Base-by-base conservation (phyloP, 1,140 invertebrate species). In the Phocides pigmalion region DNA sequence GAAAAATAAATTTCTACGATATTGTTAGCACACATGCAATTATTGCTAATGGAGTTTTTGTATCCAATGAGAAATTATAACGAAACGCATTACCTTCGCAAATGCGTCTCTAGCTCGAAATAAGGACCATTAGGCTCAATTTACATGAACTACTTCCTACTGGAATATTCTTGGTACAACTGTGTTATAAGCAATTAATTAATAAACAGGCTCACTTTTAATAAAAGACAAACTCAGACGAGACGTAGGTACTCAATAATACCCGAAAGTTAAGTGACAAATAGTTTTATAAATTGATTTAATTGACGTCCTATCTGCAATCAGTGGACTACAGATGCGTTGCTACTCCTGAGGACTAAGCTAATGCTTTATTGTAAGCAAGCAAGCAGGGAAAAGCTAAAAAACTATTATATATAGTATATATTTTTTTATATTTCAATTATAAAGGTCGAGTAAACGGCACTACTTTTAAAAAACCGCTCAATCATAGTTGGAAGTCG, bases 41-140 rank as follows among this genome's bases (percentile, higher is more conserved):
- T 39, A 53, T 63, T 46, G 37, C 53, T 47, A 19, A 56, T 44
- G 37, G 8, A 25, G 28, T 66, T 62, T 54, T 58, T 64, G 42
- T 47, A n/a, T 59, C 44, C 54, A 62, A 35, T 54, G 46, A 66
- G 59, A 50, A 66, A 66, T 58, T 64, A 53, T 64, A 63, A 59
- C 41, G 46, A 35, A 25, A 49, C 17, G 62, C 50, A 28, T 58
- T 25, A 41, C 62, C 37, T 50, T 62, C 28, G 22, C 15, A 28
- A 54, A 25, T 25, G 53, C 54, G 49, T 56, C 20, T 22, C 42
- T n/a, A 41, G 37, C 53, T 56, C 39, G 6, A 14, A 16, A 17
- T 14, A 56, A 56, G 37, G 39, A 56, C 53, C 15, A 25, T 56
- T 25, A 54, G 53, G 53, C 37, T 37, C 35, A 22, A 25, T 56